Evolutionary conservation across 2,113 vertebrate genomes (phyloP).

Genomic region (Oryzias melastigma): DNA sequence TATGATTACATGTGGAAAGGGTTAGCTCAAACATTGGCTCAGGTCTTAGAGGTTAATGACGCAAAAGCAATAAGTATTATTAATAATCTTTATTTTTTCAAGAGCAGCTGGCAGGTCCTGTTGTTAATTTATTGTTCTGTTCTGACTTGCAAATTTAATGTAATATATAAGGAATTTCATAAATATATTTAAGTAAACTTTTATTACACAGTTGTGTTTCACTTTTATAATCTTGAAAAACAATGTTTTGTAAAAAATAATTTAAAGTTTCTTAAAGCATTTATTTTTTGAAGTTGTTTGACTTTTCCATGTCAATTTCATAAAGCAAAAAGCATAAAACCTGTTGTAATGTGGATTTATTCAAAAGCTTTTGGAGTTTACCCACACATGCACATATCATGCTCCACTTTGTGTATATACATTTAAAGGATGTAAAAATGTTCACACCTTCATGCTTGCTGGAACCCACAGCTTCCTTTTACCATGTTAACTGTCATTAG

Average conservation of each 20-base stretch:
- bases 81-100: neutral
- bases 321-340: neutral
- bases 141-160: slow-evolving; percentile 4
- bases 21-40: too few species aligned
- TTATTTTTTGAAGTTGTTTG: too few species aligned
- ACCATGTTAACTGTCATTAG: too few species aligned
- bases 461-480: neutral
- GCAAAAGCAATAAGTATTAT: neutral
- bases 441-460: neutral
- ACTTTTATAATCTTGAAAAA: neutral
- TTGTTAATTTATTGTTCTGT: neutral
- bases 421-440: too few species aligned
- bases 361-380: too few species aligned
- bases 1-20: too few species aligned
- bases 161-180: slow-evolving; percentile 2
- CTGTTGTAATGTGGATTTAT: too few species aligned
- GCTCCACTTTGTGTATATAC: too few species aligned
- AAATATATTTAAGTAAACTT: slow-evolving; percentile 1
- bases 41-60: neutral
- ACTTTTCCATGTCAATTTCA: too few species aligned
- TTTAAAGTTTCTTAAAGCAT: too few species aligned
- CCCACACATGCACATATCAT: too few species aligned
- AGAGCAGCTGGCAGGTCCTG: neutral
- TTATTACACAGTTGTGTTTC: neutral
- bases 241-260: too few species aligned